A percentile compares a stretch with the other conserved stretches of the same genome.
These are phyloP conservation scores for Trichopria drosophilae DNA, from an alignment of 2,888 invertebrate genomes.

Conservation along the genomic window DNA sequence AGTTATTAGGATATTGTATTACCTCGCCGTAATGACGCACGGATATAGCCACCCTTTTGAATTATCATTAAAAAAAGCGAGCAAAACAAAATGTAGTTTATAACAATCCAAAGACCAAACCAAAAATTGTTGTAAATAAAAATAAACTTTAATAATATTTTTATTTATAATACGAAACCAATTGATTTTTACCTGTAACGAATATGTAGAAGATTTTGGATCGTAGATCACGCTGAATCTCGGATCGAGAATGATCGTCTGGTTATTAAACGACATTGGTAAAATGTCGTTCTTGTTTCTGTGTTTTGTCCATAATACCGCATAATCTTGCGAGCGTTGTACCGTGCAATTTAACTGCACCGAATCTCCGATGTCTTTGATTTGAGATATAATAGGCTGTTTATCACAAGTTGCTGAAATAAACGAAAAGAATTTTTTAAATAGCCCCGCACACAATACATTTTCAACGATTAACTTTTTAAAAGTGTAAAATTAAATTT, in stretches of 20 bases:
- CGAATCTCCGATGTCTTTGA: slow-evolving; percentile 22
- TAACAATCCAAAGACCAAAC: slow-evolving; percentile 3
- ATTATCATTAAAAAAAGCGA: neutral
- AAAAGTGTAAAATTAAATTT: no score
- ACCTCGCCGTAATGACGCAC: no score
- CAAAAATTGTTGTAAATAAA: no score
- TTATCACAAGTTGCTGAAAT: slow-evolving; percentile 13
- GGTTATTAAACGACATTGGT: slow-evolving; percentile 7
- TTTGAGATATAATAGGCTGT: slow-evolving; percentile 18
- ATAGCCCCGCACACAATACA: no score
- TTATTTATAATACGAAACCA: no score
- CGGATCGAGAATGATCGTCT: slow-evolving; percentile 8
- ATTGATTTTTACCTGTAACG: slow-evolving; percentile 19
- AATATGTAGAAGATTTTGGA: slow-evolving; percentile 2
- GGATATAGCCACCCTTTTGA: no score
- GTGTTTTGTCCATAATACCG: slow-evolving; percentile 27
- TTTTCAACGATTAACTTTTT: no score
- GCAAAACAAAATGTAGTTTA: neutral
- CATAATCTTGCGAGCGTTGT: slow-evolving; percentile 2
- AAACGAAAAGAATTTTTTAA: no score
- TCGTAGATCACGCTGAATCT: slow-evolving; percentile 14
- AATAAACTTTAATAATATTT: no score
- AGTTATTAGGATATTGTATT: no score
- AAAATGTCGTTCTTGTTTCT: slow-evolving; percentile 4
- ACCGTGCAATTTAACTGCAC: slow-evolving; percentile 28